Evolutionary conservation across 2,797 vertebrate species (phyloP).

Genomic region (Poliocrania exsul): DNA sequence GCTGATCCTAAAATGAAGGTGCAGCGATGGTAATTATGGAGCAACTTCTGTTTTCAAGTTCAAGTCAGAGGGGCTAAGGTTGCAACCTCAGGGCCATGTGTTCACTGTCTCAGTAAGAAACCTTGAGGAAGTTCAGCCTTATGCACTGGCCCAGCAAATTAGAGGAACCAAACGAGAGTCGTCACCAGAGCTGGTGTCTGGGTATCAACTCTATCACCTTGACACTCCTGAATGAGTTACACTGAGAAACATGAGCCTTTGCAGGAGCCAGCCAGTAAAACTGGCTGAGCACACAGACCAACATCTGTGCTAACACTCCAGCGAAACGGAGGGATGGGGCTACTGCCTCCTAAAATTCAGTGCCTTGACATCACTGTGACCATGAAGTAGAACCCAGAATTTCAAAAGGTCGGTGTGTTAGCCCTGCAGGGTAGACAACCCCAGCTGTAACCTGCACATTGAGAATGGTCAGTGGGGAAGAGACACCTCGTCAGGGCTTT

Average conservation of each 20-base stretch:
- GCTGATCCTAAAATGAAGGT: not conserved
- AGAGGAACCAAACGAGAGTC: not conserved
- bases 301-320: not conserved
- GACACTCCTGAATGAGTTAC: not conserved
- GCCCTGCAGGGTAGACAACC: not conserved
- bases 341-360: not conserved
- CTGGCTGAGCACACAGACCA: accelerated
- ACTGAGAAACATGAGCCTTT: not conserved
- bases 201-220: not conserved
- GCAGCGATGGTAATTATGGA: not conserved
- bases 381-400: not conserved
- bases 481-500: not conserved
- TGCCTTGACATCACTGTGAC: not conserved
- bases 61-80: not conserved
- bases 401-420: not conserved
- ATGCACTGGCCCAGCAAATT: accelerated
- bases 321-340: accelerated
- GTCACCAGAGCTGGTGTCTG: not conserved
- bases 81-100: not conserved
- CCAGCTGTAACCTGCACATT: not conserved
- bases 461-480: not conserved
- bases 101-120: not conserved
- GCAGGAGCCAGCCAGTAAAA: not conserved
- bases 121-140: not conserved
- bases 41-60: not conserved